Base-by-base conservation (phyloP, 2,797 vertebrate genomes). In the Myotis daubentonii region DNA sequence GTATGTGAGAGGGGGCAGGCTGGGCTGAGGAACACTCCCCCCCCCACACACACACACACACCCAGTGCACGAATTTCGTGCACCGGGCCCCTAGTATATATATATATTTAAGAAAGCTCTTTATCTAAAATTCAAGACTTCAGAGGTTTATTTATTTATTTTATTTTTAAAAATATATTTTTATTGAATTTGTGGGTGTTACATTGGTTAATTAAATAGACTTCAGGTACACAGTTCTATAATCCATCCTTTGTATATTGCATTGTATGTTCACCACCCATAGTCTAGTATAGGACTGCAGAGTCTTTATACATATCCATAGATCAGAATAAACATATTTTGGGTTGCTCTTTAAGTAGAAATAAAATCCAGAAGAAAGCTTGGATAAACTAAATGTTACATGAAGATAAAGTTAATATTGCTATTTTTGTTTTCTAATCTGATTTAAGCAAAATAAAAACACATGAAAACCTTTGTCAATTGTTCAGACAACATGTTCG, bases 91-190 rank as follows among this genome's bases (percentile, higher is more conserved):
- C n/a, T n/a, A n/a, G n/a, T n/a, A n/a, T 57, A 57, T 25, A 65
- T 22, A 25, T 62, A 12, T 41, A 17, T 68, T 12, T 19, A 93
- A 91, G 20, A 16, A 70, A 94, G 0, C 20, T 57, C 16, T 33
- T 93, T 70, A 55, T 80, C 51, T 84, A 90, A 94, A 97, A 80
- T 78, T 81, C 53, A 91, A 23, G 20, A 74, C 13, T 76, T 7
- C 4, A 74, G 49, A 78, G n/a, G 12, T 53, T 76, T 76, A 60
- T 53, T 36, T 8, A 36, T 75, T 75, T 75, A 75, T 22, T 51
- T 76, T 53, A 78, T 78, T 78, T 75, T 53, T 33, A 33, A 33
- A 33, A 78, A 78, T 5, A 36, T 55, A 16, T 41, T 76, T 33
- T 78, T 16, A 55, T 78, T 53, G 22, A 55, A 16, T 13, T 16